Evolutionary conservation across 2,113 vertebrate species (phyloP).

Genomic region (Anas platyrhynchos): DNA sequence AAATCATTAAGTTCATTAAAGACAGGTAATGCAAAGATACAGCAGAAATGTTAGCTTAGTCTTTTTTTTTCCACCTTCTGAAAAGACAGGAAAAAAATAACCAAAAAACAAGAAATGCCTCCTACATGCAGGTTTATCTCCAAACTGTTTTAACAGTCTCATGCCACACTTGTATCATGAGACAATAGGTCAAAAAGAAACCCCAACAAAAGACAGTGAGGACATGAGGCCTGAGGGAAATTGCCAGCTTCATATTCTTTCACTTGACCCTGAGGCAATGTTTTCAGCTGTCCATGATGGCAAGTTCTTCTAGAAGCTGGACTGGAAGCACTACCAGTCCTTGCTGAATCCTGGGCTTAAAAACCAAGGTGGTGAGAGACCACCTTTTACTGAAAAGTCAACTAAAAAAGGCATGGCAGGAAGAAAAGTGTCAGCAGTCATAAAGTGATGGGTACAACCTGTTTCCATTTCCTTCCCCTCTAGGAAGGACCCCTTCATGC

Average conservation of each 20-base stretch:
- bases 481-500: background rate
- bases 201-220: background rate
- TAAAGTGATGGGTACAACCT: background rate
- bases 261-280: background rate
- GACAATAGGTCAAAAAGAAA: background rate
- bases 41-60: background rate
- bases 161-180: background rate
- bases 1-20: background rate
- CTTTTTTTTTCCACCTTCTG: background rate
- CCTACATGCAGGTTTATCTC: background rate
- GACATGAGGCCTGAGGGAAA: background rate
- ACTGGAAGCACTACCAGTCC: background rate
- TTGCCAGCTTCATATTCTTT: background rate
- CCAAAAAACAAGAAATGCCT: background rate
- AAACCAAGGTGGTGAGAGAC: background rate
- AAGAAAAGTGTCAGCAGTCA: background rate
- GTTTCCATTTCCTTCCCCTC: background rate
- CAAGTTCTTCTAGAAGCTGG: background rate
- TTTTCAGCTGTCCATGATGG: background rate
- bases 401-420: background rate
- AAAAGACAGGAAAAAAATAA: background rate
- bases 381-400: background rate
- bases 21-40: background rate
- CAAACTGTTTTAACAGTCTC: background rate
- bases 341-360: background rate